phyloP scores from a whole-genome alignment of 2,113 vertebrate species.

The Pelvicachromis taeniatus region DNA sequence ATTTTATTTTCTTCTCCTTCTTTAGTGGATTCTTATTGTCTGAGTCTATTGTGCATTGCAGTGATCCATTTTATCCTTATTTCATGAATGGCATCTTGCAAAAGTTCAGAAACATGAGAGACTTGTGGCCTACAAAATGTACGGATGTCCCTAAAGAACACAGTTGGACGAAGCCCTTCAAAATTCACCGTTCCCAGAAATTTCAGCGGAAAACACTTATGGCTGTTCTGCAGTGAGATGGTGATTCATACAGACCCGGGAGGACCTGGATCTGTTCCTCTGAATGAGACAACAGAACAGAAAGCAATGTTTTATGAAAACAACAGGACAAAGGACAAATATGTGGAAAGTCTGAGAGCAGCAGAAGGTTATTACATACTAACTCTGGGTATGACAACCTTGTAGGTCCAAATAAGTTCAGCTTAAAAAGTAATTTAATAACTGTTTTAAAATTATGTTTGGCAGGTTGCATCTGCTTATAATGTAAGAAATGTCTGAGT shows the following conservation, averaged over 20 bases:
- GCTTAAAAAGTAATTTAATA: background rate
- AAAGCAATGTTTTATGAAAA: background rate
- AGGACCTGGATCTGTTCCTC: background rate
- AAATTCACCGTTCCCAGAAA: conserved; percentile 1
- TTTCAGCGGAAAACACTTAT: background rate
- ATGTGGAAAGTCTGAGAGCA: background rate
- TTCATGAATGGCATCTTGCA: background rate
- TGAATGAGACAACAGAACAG: background rate
- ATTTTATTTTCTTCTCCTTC: background rate
- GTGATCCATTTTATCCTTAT: background rate
- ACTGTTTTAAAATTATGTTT: background rate
- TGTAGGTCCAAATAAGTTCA: background rate
- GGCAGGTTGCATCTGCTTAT: background rate
- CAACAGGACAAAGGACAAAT: background rate
- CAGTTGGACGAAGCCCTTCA: background rate
- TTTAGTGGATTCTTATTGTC: background rate
- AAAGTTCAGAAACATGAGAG: background rate
- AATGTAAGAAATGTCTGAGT: background rate
- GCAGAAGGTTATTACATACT: background rate
- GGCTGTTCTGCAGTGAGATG: background rate
- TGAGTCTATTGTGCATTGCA: background rate
- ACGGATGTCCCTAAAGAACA: background rate
- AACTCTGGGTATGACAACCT: background rate
- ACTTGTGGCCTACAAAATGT: background rate
- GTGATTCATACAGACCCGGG: conserved; percentile 1